Evolutionary conservation across 2,113 vertebrate genomes (phyloP).

Genomic region (Campylomormyrus tamandua): DNA sequence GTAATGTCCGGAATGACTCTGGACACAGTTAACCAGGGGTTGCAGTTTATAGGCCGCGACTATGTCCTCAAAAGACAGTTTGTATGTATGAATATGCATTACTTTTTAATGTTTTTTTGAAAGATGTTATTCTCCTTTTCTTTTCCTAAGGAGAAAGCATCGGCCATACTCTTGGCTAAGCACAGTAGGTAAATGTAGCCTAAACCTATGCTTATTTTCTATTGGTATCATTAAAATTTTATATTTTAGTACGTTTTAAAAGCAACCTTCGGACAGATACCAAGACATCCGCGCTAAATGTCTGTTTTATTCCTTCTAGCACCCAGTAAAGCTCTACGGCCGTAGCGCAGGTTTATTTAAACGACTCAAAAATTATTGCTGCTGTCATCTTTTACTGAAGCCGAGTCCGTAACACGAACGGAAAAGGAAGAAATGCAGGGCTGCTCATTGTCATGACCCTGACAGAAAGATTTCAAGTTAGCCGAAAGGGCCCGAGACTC

Average conservation of each 20-base stretch:
- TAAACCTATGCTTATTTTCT: neutral
- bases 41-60: neutral
- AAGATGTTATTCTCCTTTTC: neutral
- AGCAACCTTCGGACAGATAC: conserved; percentile 8
- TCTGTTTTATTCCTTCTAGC: conserved; percentile 3
- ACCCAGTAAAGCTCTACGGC: conserved; percentile 2
- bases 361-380: conserved; percentile 7
- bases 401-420: neutral
- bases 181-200: neutral
- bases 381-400: conserved; percentile 25
- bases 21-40: neutral
- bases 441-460: neutral
- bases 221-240: neutral
- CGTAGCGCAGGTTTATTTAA: conserved; percentile 14
- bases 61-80: neutral
- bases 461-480: neutral
- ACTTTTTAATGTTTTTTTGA: neutral
- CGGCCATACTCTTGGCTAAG: neutral
- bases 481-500: neutral
- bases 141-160: neutral
- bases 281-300: neutral
- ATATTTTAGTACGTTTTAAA: neutral
- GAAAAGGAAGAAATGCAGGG: neutral
- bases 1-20: neutral
- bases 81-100: neutral